Evolutionary conservation across 2,888 invertebrate species (phyloP).

Genomic region (Esperia sulphurella): DNA sequence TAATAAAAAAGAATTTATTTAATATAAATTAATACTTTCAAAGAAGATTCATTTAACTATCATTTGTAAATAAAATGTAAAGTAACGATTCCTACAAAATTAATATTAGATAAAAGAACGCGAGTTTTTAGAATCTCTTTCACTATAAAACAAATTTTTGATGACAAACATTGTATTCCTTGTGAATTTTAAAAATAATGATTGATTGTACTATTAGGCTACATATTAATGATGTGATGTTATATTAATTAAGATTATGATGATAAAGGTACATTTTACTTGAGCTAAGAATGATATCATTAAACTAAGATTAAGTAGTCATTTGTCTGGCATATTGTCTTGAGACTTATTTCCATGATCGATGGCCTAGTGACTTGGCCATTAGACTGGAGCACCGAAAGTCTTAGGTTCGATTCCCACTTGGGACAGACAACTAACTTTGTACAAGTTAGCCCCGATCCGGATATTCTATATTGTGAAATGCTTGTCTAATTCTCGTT

Average conservation of each 20-base stretch:
- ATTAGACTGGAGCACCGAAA: no score
- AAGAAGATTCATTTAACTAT: conserved; percentile 19
- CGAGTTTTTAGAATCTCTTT: conserved; percentile 6
- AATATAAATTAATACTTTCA: conserved; percentile 34
- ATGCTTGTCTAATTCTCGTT: no score
- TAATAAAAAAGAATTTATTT: conserved; percentile 17
- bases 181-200: not conserved
- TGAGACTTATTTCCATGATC: no score
- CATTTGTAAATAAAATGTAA: conserved; percentile 28
- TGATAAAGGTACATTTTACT: not conserved
- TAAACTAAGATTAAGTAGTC: no score
- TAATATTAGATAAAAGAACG: conserved; percentile 13
- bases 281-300: not conserved
- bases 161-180: no score
- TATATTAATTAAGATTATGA: not conserved
- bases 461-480: no score
- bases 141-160: no score
- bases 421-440: no score
- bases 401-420: no score
- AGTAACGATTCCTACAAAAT: conserved; percentile 23
- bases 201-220: not conserved
- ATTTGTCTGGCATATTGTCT: no score
- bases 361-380: no score
- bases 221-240: not conserved
- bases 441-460: no score